Evolutionary conservation across 2,888 invertebrate genomes (phyloP).

Genomic region (Cheilosia grossa): DNA sequence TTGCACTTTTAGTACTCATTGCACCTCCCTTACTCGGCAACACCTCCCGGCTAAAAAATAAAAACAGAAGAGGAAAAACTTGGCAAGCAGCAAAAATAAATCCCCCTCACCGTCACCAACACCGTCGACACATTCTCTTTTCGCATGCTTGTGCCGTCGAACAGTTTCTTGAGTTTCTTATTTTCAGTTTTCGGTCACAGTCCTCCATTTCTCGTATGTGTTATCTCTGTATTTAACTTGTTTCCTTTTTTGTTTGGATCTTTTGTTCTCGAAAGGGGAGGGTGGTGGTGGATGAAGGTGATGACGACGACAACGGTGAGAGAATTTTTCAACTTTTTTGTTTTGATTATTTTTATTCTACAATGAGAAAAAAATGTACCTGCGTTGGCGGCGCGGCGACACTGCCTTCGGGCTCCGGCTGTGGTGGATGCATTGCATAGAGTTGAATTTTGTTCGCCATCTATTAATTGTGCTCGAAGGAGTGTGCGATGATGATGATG

Average conservation of each 20-base stretch:
- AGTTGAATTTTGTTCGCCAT: slow-evolving; percentile 61
- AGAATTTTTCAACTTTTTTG: slow-evolving; percentile 74
- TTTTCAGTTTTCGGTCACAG: slow-evolving; percentile 22
- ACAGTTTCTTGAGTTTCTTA: slow-evolving; percentile 49
- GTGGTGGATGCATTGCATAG: slow-evolving; percentile 30
- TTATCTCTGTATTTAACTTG: slow-evolving; percentile 49
- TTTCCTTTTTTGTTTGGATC: slow-evolving; percentile 50
- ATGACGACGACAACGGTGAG: slow-evolving; percentile 45
- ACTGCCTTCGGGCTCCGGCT: not conserved
- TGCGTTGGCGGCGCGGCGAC: slow-evolving; percentile 60
- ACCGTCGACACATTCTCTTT: not conserved
- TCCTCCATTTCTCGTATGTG: slow-evolving; percentile 69
- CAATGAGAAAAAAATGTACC: slow-evolving; percentile 60
- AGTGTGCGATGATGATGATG: not conserved
- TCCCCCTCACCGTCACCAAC: slow-evolving; percentile 23
- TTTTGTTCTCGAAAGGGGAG: slow-evolving; percentile 46
- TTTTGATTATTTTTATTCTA: slow-evolving; percentile 75
- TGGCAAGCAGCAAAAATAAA: slow-evolving; percentile 30
- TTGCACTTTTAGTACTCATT: not conserved
- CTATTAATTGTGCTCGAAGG: slow-evolving; percentile 19
- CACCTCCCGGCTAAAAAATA: not conserved
- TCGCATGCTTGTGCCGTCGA: slow-evolving; percentile 18
- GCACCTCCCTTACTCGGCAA: not conserved
- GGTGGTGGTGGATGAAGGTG: slow-evolving; percentile 4
- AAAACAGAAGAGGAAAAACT: slow-evolving; percentile 28